Evolutionary conservation across 2,113 vertebrate genomes (phyloP).

Genomic region (Xiphorhynchus elegans): DNA sequence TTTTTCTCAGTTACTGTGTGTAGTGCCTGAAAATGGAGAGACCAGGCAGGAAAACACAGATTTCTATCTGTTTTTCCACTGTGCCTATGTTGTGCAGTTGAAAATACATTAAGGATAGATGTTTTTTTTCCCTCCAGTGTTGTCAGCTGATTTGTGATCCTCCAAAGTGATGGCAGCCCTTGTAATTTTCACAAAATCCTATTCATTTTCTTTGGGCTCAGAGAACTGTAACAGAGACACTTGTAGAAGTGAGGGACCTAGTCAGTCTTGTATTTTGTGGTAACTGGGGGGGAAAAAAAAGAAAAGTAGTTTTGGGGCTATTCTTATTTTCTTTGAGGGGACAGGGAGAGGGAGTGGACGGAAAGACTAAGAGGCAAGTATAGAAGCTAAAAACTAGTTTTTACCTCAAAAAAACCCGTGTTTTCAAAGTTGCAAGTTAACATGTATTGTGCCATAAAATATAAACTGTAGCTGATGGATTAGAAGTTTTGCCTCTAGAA

Average conservation of each 20-base stretch:
- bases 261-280: not conserved
- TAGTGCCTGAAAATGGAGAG: not conserved
- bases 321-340: not conserved
- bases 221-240: not conserved
- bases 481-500: not conserved
- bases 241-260: not conserved
- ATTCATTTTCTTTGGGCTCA: not conserved
- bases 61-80: not conserved
- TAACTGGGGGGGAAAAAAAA: not conserved
- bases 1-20: not conserved
- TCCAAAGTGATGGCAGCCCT: not conserved
- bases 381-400: not conserved
- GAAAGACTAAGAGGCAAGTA: not conserved
- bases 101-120: not conserved
- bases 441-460: not conserved
- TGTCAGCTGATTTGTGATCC: not conserved
- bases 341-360: not conserved
- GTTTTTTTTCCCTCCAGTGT: not conserved
- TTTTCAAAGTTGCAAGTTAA: not conserved
- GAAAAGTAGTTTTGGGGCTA: not conserved
- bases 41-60: not conserved
- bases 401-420: not conserved
- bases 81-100: not conserved
- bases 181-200: not conserved
- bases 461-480: not conserved